Base-by-base conservation (phyloP, 2,797 vertebrate genomes). In the Gallinago stenura region DNA sequence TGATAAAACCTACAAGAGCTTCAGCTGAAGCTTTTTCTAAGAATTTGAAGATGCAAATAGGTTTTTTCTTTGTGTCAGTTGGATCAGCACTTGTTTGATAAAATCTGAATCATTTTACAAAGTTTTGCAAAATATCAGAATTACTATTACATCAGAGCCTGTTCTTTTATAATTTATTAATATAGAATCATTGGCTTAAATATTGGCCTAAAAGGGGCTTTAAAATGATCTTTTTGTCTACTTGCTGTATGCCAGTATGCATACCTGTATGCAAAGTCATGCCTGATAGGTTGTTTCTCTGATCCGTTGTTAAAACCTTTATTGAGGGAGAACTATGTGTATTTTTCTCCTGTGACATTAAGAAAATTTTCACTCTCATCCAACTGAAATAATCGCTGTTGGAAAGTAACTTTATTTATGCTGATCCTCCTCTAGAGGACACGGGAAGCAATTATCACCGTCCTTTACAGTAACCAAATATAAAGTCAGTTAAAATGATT, bases 341-440 rank as follows among this genome's bases (percentile, higher is more conserved):
- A 20, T 64, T 92, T 93, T 87, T 75, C 17, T 66, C 37, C 5
- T 57, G 65, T 66, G 41, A 15, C 46, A 58, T 17, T 10, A 78
- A 80, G 25, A 65, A 35, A 28, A 6, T 54, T 79, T 65, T 48
- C 26, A 4, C 31, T 57, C 10, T 65, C 25, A 57, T 41, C 76
- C 15, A 88, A 3, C 1, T 78, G 62, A 90, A 88, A 66, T 56
- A 50, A 64, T 75, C n/a, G 64, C 16, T 56, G 16, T 37, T 66
- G 48, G 28, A 91, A 43, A 66, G 31, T 64, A 83, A 50, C n/a
- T 94, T 83, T 46, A 75, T 64, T 81, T 79, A 37, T 86, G 28
- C 17, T 91, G 4, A 37, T 79, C 43, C 25, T 90, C 21, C 14
- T 84, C 20, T 39, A 33, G 25, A 79, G 26, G 56, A n/a, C 51